Percentiles rank a stretch among this genome's conserved stretches.
These are phyloP conservation scores for Clusia tigrina DNA, from an alignment of 2,888 invertebrate species.

Conservation along the genomic window DNA sequence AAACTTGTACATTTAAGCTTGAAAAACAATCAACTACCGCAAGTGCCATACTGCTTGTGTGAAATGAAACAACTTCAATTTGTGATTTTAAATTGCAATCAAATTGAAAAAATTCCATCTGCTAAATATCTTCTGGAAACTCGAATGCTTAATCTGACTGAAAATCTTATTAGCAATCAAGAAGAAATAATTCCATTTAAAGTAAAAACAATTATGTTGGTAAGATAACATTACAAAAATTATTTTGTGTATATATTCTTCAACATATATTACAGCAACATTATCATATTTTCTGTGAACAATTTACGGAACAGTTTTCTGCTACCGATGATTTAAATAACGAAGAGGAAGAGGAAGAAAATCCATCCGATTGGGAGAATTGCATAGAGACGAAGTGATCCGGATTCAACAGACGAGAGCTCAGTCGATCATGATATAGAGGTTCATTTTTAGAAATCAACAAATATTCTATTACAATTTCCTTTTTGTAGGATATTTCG, in stretches of 20 bases:
- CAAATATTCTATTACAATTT: not conserved
- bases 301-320: conserved; percentile 20
- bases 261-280: conserved; percentile 37
- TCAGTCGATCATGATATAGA: conserved; percentile 69
- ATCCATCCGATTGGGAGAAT: conserved; percentile 70
- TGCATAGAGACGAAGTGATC: conserved; percentile 70
- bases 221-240: too few relatives aligned
- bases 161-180: conserved; percentile 65
- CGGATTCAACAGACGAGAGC: conserved; percentile 70
- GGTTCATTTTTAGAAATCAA: conserved; percentile 47
- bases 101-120: conserved; percentile 44
- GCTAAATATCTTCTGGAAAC: conserved; percentile 41
- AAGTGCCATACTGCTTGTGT: conserved; percentile 65
- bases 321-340: conserved; percentile 30
- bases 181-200: too few relatives aligned
- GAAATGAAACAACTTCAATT: conserved; percentile 67
- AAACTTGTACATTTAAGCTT: conserved; percentile 72
- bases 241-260: not conserved
- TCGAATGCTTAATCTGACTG: conserved; percentile 67
- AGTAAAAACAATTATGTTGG: too few relatives aligned
- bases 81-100: conserved; percentile 68
- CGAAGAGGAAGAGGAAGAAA: conserved; percentile 35
- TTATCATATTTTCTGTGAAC: conserved; percentile 34
- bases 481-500: conserved; percentile 66
- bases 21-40: conserved; percentile 67